Percentiles rank a stretch among this genome's conserved stretches.
Conservation (phyloP, 2,113 vertebrate genomes). For the Glaucidium brasilianum region DNA sequence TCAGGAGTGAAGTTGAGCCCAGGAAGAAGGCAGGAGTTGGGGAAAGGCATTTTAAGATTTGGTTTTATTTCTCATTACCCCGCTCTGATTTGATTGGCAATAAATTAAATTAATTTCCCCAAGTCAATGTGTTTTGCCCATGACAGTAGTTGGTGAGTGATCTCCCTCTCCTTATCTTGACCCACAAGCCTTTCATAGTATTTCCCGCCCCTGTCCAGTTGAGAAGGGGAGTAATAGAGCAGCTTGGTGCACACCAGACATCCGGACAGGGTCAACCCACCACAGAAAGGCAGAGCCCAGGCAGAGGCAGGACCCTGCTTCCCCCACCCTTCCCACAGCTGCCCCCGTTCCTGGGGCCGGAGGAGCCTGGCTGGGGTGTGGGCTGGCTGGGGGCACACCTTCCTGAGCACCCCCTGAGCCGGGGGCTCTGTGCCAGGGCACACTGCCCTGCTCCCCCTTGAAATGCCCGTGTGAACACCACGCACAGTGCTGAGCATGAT, state of each 20-base stretch:
- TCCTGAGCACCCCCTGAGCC: background rate
- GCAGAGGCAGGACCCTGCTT: background rate
- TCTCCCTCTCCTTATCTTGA: background rate
- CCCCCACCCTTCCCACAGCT: background rate
- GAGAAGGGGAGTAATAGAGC: background rate
- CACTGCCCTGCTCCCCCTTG: background rate
- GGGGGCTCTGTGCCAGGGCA: background rate
- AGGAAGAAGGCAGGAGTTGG: background rate
- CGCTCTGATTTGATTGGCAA: background rate
- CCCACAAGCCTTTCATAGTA: background rate
- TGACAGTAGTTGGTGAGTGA: background rate
- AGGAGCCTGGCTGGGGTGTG: background rate
- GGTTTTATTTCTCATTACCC: background rate
- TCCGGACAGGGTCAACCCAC: background rate
- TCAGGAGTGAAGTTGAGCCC: background rate
- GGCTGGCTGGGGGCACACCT: background rate
- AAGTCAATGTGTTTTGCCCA: background rate
- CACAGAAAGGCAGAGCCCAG: background rate
- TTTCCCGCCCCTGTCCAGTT: background rate
- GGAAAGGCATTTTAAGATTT: background rate
- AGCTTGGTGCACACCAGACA: background rate
- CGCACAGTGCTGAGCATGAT: background rate
- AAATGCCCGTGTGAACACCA: rapidly evolving
- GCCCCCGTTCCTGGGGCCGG: rapidly evolving
- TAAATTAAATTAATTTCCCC: background rate